Evolutionary conservation across 1,140 invertebrate species (phyloP).

Genomic region (Drosophila nikananu): DNA sequence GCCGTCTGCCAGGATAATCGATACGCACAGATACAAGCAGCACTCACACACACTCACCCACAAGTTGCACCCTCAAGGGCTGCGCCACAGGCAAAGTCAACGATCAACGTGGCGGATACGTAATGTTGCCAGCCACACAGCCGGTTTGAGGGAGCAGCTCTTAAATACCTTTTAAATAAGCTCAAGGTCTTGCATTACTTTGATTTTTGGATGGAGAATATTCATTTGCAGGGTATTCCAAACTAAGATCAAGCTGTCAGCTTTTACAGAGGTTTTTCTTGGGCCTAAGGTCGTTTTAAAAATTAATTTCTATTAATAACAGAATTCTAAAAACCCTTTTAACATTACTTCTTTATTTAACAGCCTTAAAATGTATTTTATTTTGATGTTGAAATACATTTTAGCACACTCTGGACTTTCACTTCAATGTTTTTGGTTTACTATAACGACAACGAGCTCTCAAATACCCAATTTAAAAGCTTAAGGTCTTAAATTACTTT

Average conservation of each 20-base stretch:
- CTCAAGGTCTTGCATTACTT: too few relatives aligned
- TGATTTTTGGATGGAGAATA: too few relatives aligned
- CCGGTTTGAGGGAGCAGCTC: not conserved
- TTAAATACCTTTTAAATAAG: not conserved
- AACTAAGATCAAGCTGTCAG: not conserved
- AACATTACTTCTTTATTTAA: too few relatives aligned
- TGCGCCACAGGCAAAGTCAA: not conserved
- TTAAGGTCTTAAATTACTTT: too few relatives aligned
- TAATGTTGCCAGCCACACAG: not conserved
- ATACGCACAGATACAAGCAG: constrained; percentile 60
- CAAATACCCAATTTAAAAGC: not conserved
- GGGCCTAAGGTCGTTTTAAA: too few relatives aligned
- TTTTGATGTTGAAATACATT: not conserved
- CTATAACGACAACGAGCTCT: too few relatives aligned
- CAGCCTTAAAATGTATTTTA: too few relatives aligned
- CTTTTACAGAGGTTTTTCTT: not conserved
- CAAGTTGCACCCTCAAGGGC: not conserved
- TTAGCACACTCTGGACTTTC: not conserved
- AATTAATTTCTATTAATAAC: not conserved
- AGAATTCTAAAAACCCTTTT: too few relatives aligned
- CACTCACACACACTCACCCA: not conserved
- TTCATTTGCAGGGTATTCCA: too few relatives aligned
- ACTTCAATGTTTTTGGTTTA: not conserved
- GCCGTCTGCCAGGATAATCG: constrained; percentile 77
- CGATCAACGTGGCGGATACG: constrained; percentile 28